These are phyloP conservation scores for Falco punctatus DNA, from an alignment of 2,113 vertebrate genomes.

Conservation along the genomic window DNA sequence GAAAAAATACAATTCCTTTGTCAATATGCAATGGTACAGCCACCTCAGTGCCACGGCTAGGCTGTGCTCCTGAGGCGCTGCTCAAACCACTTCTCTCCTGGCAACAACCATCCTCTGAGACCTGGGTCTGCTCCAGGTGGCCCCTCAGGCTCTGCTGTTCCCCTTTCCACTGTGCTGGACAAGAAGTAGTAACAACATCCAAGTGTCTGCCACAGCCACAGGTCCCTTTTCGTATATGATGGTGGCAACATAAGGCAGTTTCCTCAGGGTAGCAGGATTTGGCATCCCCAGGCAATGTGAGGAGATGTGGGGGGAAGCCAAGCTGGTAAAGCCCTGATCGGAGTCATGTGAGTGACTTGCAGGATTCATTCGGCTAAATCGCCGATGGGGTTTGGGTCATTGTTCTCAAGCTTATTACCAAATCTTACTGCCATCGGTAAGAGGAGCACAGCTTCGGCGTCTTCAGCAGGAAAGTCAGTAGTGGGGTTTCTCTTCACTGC, in stretches of 20 bases:
- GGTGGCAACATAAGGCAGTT: not conserved
- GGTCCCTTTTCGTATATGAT: fast-evolving
- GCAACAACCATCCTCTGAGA: not conserved
- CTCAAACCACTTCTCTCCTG: not conserved
- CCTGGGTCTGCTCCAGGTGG: not conserved
- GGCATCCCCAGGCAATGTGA: not conserved
- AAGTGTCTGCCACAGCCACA: not conserved
- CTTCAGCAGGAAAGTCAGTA: not conserved
- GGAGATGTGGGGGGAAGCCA: not conserved
- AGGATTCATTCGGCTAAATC: not conserved
- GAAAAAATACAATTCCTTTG: too few relatives aligned
- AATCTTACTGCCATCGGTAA: not conserved
- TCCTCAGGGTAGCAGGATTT: not conserved
- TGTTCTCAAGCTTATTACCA: not conserved
- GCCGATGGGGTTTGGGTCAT: not conserved
- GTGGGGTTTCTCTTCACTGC: not conserved
- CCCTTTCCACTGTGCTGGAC: fast-evolving
- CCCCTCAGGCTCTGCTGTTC: not conserved
- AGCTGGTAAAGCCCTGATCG: not conserved
- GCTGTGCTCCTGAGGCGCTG: not conserved
- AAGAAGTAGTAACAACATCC: not conserved
- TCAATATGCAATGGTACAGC: not conserved
- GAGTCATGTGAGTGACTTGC: not conserved
- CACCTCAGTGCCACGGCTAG: not conserved
- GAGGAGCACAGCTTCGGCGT: not conserved